A percentile compares a stretch with the other conserved stretches of the same genome.
Evolutionary conservation across 2,797 vertebrate species (phyloP).

Genomic region (Hylomyscus alleni): DNA sequence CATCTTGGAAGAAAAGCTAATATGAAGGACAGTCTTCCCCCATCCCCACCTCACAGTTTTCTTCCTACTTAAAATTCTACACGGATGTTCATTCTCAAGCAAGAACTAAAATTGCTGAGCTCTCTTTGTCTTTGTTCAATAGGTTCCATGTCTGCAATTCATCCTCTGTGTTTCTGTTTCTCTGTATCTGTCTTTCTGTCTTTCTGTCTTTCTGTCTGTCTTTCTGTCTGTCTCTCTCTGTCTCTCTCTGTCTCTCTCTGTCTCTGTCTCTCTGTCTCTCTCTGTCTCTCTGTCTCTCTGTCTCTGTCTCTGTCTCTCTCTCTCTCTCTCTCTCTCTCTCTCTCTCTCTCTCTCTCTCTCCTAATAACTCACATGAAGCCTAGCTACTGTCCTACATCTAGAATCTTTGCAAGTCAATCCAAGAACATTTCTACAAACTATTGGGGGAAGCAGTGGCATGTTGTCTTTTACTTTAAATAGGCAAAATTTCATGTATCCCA

Average conservation of each 20-base stretch:
- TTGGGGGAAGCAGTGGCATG: not conserved
- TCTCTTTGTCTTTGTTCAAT: not conserved
- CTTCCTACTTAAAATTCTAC: conserved; percentile 70
- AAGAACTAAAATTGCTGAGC: conserved; percentile 73
- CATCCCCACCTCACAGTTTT: not conserved
- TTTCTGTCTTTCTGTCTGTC: too few relatives aligned
- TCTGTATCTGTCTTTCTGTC: too few relatives aligned
- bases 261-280: too few relatives aligned
- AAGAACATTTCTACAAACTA: not conserved
- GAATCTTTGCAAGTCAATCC: not conserved
- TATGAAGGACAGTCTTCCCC: not conserved
- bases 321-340: too few relatives aligned
- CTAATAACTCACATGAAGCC: too few relatives aligned
- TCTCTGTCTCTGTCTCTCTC: too few relatives aligned
- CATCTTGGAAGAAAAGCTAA: not conserved
- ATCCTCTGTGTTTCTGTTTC: too few relatives aligned
- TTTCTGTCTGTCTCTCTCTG: too few relatives aligned
- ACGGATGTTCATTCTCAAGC: conserved; percentile 15
- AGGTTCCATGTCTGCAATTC: fast-evolving
- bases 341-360: too few relatives aligned
- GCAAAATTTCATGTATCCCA: not conserved
- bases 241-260: not conserved
- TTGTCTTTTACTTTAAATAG: not conserved
- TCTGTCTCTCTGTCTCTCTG: too few relatives aligned
- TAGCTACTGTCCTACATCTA: not conserved